Evolutionary conservation across 2,113 vertebrate species (phyloP).

Genomic region (Tapirus terrestris): DNA sequence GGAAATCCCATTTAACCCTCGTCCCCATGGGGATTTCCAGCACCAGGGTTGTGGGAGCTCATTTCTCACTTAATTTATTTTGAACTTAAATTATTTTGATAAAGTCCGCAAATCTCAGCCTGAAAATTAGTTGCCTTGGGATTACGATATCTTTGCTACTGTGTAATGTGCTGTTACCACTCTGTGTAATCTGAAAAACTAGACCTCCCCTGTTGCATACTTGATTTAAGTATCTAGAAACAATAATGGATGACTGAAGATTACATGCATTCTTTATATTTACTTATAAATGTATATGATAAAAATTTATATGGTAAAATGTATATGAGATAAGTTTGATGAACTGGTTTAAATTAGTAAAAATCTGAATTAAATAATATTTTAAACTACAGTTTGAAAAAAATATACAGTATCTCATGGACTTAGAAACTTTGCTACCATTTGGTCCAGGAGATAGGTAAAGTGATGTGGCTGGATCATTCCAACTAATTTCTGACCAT

Average conservation of each 20-base stretch:
- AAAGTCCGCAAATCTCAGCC: not conserved
- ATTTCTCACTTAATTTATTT: too few species aligned
- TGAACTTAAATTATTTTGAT: not conserved
- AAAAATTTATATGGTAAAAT: not conserved
- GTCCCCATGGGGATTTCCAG: not conserved
- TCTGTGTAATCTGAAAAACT: not conserved
- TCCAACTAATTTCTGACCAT: not conserved
- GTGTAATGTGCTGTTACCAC: not conserved
- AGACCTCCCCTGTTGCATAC: not conserved
- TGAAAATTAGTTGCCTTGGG: not conserved
- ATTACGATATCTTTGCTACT: not conserved
- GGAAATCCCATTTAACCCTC: not conserved
- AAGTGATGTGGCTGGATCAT: not conserved
- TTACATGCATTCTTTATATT: not conserved
- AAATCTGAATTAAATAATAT: not conserved
- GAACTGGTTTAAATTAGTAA: not conserved
- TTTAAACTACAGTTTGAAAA: not conserved
- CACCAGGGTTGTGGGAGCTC: not conserved
- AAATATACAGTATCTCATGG: not conserved
- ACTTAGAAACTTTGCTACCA: not conserved
- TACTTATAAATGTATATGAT: not conserved
- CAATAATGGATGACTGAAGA: not conserved
- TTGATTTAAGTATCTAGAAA: not conserved
- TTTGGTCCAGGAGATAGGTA: not conserved
- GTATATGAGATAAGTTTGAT: not conserved